Base-by-base conservation (phyloP, 2,888 invertebrate genomes). In the Pandemis cinnamomeana region DNA sequence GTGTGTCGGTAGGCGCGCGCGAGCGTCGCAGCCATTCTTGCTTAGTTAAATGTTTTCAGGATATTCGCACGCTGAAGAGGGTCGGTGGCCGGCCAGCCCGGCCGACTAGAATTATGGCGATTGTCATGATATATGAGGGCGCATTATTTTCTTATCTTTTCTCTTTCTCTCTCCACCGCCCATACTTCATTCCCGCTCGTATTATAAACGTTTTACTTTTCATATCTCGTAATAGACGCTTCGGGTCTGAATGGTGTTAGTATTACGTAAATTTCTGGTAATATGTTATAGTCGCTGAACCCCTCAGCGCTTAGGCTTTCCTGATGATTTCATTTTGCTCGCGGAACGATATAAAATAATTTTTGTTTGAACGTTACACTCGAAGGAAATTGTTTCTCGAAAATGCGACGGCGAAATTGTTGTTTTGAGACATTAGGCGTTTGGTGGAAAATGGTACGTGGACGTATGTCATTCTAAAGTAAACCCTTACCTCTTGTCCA, bases 131-230 rank as follows among this genome's bases (percentile, higher is more conserved):
- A 93, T 94, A 94, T 92, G 92, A 87, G 87, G 86, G 90, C 86
- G 93, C 89, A 93, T 94, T 94, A 93, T 93, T 92, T 93, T 92
- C 94, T 93, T 93, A 93, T 94, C 94, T 92, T 91, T 89, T 91
- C 91, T 91, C 91, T 91, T 91, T 91, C 92, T 93, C 91, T 91
- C 92, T 91, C 90, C 89, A 90, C 89, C 88, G 87, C 83, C 89
- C 91, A 92, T 93, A 91, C 91, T 91, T 93, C 91, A 93, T 93
- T 91, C 87, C 78, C 84, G 86, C 85, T 86, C 87, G 88, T 87
- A 90, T 92, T 92, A 91, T 91, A 90, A 91, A 88, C 91, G 91
- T 88, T 91, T 91, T 91, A 91, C 89, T 91, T 91, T 91, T 90
- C 89, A 89, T 91, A 91, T 92, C 90, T 88, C 86, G 81, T 88